Evolutionary conservation across 2,797 vertebrate species (phyloP), one percentile per base, ranked within the genome.

Genomic region (Oophaga sylvatica): DNA sequence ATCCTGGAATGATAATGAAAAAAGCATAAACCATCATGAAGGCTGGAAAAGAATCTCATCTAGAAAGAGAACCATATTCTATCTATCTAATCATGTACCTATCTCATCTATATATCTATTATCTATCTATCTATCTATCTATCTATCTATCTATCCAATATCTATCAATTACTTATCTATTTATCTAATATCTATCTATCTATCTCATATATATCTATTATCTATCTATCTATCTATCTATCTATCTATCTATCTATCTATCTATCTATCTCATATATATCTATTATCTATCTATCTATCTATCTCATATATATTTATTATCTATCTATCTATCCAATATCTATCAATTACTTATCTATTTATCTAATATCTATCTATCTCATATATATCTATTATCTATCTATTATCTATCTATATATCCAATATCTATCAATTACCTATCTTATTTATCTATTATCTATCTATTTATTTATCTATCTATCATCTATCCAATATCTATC

Each of bases 1-100:
- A 99, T 87, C 98, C 98, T 99, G 93, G 87, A 63, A 73, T n/a
- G 90, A 0, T 85, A 82, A 85, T 11, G n/a, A 29, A 29, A 29
- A 88, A 2, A 48, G 16, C 16, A 48, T 15, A 75, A 3, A 2
- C 11, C 1, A 75, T n/a, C 71, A 48, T 7, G 48, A 22, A n/a
- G 31, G 19, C n/a, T 9, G 35, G 35, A 56, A 3, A 76, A 15
- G 26, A 16, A 77, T 22, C 4, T 17, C 5, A 31, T 68, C 12
- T 0, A 53, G 3, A 11, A 53, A 8, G 8, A 11, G 4, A 6
- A 31, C n/a, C 7, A 1, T 19, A 63, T 63, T 8, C 62, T 65
- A 12, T 65, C 63, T 26, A 12, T 65, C 63, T 26, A 26, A 41
- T 20, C 22, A n/a, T 5, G n/a, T 67, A 67, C 29, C 65, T 67